Conservation (phyloP, 1,140 invertebrate species). For the Melipona quadrifasciata region DNA sequence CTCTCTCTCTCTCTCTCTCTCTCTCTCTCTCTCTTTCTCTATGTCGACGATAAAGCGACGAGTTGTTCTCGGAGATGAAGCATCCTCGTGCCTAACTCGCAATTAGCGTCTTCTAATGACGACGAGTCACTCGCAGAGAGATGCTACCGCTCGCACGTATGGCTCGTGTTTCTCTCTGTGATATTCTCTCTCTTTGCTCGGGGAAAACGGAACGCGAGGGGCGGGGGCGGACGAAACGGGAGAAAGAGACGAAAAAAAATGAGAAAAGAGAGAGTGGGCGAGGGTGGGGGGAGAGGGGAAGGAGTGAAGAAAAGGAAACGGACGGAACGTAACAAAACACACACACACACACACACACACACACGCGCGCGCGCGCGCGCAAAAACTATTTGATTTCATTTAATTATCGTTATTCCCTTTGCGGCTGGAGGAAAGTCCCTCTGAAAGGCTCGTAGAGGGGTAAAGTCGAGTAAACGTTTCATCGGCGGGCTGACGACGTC, state of each 20-base stretch:
- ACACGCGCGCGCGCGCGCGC: not conserved
- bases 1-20: not conserved
- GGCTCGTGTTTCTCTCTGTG: constrained; percentile 11
- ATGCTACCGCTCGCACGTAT: not conserved
- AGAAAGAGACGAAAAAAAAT: not conserved
- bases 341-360: not conserved
- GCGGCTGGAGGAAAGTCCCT: no score
- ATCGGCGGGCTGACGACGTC: not conserved
- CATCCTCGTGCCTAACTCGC: constrained; percentile 64
- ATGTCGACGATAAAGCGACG: constrained; percentile 41
- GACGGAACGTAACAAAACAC: not conserved
- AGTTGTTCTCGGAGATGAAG: constrained; percentile 46
- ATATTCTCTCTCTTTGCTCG: not conserved
- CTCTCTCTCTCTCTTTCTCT: no score
- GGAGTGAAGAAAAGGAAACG: not conserved
- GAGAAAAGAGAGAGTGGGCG: no score
- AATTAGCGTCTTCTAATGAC: constrained; percentile 69
- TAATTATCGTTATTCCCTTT: constrained; percentile 10
- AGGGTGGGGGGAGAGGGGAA: no score
- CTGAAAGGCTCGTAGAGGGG: no score
- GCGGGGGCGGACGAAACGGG: not conserved
- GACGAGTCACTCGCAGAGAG: constrained; percentile 33
- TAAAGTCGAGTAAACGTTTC: not conserved
- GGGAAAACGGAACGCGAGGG: not conserved
- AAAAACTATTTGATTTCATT: constrained; percentile 34